Conservation (phyloP, 2,888 invertebrate genomes). For the Oxystoma pomonae region DNA sequence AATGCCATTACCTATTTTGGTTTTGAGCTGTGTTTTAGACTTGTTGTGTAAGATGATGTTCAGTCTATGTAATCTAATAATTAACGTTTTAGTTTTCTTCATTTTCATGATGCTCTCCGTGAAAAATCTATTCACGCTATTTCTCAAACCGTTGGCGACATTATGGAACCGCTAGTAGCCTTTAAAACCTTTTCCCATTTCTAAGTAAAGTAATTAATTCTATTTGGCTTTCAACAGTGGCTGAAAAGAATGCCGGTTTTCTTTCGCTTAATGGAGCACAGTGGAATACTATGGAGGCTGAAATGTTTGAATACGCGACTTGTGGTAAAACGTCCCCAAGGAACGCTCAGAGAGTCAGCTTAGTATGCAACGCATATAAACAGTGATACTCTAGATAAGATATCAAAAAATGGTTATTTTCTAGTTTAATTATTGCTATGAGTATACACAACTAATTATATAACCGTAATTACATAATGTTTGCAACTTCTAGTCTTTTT, state of each 20-base stretch:
- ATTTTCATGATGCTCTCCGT: too few species aligned
- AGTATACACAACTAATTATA: too few species aligned
- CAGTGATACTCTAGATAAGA: neutral
- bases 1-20: too few species aligned
- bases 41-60: too few species aligned
- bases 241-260: neutral
- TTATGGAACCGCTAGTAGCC: neutral
- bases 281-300: neutral
- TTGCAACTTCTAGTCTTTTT: too few species aligned
- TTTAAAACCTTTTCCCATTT: neutral
- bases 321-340: conserved; percentile 16
- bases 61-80: too few species aligned
- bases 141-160: neutral
- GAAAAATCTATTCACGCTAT: too few species aligned
- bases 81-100: too few species aligned
- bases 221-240: neutral
- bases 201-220: neutral
- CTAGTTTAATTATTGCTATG: too few species aligned
- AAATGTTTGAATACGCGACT: conserved; percentile 18
- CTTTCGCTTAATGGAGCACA: neutral
- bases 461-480: too few species aligned
- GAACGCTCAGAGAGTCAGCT: conserved; percentile 16
- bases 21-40: too few species aligned
- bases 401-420: neutral
- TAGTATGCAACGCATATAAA: conserved; percentile 22